phyloP scores from a whole-genome alignment of 2,888 invertebrate species.

The Euplexia lucipara region DNA sequence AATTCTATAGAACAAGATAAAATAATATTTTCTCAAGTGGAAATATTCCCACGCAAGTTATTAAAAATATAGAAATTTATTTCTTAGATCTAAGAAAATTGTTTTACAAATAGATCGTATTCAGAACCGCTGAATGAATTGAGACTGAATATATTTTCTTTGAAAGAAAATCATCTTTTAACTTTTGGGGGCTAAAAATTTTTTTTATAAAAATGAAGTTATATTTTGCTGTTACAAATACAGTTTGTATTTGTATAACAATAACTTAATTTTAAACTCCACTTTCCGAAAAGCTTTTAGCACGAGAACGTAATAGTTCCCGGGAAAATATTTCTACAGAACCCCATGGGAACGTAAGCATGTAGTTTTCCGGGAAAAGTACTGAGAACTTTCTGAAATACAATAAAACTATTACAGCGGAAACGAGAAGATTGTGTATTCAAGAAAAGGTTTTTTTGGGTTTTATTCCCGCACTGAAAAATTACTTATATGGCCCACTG shows the following conservation, averaged over 20 bases:
- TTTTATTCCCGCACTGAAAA: no score
- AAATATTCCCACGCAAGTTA: slow-evolving; percentile 18
- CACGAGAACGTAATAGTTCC: no score
- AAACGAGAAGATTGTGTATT: slow-evolving; percentile 21
- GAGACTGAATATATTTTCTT: slow-evolving; percentile 1
- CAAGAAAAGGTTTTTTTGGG: slow-evolving; percentile 1
- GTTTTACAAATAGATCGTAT: not conserved
- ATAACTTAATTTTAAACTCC: not conserved
- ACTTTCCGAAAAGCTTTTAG: no score
- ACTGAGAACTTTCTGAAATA: slow-evolving; percentile 26
- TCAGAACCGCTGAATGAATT: not conserved
- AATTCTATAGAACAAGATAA: slow-evolving; percentile 37
- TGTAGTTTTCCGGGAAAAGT: slow-evolving; percentile 18
- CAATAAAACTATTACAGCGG: slow-evolving; percentile 36
- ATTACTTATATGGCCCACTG: no score
- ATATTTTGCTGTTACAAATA: no score
- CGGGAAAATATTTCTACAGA: slow-evolving; percentile 22
- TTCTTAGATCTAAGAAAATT: slow-evolving; percentile 26
- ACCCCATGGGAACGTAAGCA: not conserved
- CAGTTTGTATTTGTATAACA: no score
- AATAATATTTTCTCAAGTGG: slow-evolving; percentile 16
- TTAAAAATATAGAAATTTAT: slow-evolving; percentile 25
- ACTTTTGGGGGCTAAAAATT: not conserved
- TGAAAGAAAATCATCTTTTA: not conserved
- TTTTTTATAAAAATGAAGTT: no score